Evolutionary conservation across 2,113 vertebrate species (phyloP), one percentile per base, ranked within the genome.

Genomic region (Xiphorhynchus elegans): DNA sequence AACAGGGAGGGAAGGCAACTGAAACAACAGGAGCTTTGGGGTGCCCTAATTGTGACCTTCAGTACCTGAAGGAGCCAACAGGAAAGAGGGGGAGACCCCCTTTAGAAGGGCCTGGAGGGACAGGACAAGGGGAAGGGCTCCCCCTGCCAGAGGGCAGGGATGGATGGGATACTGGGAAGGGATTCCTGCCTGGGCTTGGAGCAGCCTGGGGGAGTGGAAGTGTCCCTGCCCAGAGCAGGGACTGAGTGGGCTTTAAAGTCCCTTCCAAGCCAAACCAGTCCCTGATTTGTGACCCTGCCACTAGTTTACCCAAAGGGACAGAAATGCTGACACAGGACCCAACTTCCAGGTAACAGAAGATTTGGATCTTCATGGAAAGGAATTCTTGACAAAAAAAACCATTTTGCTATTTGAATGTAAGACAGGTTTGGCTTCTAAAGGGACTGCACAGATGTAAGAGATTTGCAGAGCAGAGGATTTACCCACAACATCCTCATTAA

Each of bases 81-180:
- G 35, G 29, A 14, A 1, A 35, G 1, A 1, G 13, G 52, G 7
- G 13, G 31, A 42, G 52, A 44, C 35, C 16, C 1, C 55, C 0
- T 1, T 62, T 19, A 15, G n/a, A 47, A 56, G 50, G 69, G 0
- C 0, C 0, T 18, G n/a, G 18, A 75, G 29, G 16, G 60, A 28
- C 50, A 49, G 70, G 24, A 40, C 7, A 1, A 11, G 15, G 81
- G 40, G 81, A 68, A 52, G 62, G 56, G 80, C 23, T 58, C 42
- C 42, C 52, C 68, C 0, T 58, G 78, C n/a, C n/a, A 58, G 13
- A n/a, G 78, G 64, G 53, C n/a, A 68, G 78, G 33, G 42, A 0
- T 5, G 7, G 64, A 1, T 81, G 79, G 53, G 79, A 69, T 10
- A 1, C 6, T n/a, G 79, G 79, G 79, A 1, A 49, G 79, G 64